phyloP scores from a whole-genome alignment of 2,797 vertebrate species.

The Cirrhinus mrigala region DNA sequence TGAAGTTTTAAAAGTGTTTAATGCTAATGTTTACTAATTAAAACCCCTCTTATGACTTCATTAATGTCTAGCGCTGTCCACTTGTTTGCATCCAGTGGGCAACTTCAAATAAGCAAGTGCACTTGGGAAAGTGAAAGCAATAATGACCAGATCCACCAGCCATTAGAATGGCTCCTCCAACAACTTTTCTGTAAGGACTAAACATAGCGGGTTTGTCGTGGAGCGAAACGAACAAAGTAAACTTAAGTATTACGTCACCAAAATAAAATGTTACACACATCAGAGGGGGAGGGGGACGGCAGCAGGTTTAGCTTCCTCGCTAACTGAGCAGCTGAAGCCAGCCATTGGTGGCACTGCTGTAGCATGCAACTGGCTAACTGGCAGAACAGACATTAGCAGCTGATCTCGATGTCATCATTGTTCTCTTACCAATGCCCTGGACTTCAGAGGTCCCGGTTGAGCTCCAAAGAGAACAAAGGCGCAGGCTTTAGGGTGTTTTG shows the following conservation, averaged over 20 bases:
- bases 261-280: slow-evolving; percentile 61
- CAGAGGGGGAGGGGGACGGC: slow-evolving; percentile 34
- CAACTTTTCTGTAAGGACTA: slow-evolving; percentile 24
- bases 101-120: slow-evolving; percentile 55
- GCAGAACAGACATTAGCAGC: slow-evolving; percentile 75
- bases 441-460: slow-evolving; percentile 60
- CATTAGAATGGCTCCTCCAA: slow-evolving; percentile 28
- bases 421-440: slow-evolving; percentile 75
- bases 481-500: slow-evolving; percentile 65
- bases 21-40: background rate
- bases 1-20: background rate
- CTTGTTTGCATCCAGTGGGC: slow-evolving; percentile 28
- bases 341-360: slow-evolving; percentile 60
- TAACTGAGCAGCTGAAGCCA: slow-evolving; percentile 74
- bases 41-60: background rate
- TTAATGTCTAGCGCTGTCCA: background rate
- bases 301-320: slow-evolving; percentile 72
- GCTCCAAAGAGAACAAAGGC: slow-evolving; percentile 64
- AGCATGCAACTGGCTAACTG: slow-evolving; percentile 75
- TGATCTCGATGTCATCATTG: slow-evolving; percentile 66
- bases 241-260: slow-evolving; percentile 57
- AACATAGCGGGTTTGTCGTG: background rate
- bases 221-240: slow-evolving; percentile 50
- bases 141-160: slow-evolving; percentile 20
- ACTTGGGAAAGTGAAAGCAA: slow-evolving; percentile 58